Evolutionary conservation across 2,888 invertebrate species (phyloP).

Genomic region (Beris morrisii): DNA sequence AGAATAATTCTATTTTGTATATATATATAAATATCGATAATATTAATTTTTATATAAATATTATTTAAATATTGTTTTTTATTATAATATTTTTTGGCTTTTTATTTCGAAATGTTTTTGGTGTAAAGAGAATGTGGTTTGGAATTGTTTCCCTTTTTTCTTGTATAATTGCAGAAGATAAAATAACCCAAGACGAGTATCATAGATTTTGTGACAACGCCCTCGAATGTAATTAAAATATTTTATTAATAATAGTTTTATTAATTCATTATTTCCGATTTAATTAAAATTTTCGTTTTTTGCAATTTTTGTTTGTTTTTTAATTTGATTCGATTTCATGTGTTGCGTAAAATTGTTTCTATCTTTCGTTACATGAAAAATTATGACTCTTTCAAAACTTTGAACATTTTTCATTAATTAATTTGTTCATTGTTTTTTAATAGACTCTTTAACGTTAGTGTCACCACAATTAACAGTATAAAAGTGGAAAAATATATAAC

Average conservation of each 20-base stretch:
- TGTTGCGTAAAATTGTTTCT: neutral
- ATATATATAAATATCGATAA: no score
- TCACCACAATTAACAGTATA: neutral
- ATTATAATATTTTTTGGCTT: no score
- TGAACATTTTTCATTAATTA: neutral
- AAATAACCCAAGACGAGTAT: constrained; percentile 74
- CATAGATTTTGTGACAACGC: constrained; percentile 78
- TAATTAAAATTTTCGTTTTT: neutral
- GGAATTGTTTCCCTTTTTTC: constrained; percentile 6
- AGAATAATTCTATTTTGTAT: no score
- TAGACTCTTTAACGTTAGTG: constrained; percentile 17
- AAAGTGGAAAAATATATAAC: no score
- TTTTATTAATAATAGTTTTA: neutral
- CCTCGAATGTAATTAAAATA: constrained; percentile 69
- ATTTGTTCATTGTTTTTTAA: constrained; percentile 4
- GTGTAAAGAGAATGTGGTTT: neutral
- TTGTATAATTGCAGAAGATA: constrained; percentile 41
- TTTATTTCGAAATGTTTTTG: constrained; percentile 2
- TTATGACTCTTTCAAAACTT: neutral
- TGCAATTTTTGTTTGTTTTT: neutral
- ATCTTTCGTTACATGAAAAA: neutral
- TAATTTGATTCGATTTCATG: neutral
- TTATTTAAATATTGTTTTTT: no score
- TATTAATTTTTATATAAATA: no score
- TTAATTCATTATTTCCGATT: neutral